A percentile compares a stretch with the other conserved stretches of the same genome.
These are phyloP conservation scores for Halyomorpha halys DNA, from an alignment of 1,140 invertebrate species.

Conservation along the genomic window DNA sequence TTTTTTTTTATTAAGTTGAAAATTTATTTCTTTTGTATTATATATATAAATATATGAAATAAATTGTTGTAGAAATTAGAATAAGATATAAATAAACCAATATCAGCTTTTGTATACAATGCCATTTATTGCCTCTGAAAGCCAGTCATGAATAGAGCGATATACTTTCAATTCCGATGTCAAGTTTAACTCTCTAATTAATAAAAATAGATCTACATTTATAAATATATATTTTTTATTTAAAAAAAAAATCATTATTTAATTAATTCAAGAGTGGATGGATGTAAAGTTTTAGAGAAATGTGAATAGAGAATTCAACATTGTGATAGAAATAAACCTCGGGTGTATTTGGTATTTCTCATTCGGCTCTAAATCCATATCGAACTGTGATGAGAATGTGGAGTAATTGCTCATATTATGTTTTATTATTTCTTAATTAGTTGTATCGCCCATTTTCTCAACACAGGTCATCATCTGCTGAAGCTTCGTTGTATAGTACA, in stretches of 20 bases:
- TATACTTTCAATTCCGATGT: neutral
- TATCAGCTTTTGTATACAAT: slow-evolving; percentile 4
- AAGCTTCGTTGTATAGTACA: neutral
- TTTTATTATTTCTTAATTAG: neutral
- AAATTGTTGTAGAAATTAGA: slow-evolving; percentile 7
- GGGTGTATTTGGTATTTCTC: neutral
- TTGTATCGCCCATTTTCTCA: slow-evolving; percentile 7
- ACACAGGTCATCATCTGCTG: slow-evolving; percentile 1
- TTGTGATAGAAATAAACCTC: neutral
- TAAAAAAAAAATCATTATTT: neutral
- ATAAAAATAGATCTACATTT: neutral
- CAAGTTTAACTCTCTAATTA: neutral
- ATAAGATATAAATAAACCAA: neutral
- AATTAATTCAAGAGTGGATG: neutral
- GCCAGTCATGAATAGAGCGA: neutral
- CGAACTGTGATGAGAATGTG: slow-evolving; percentile 8
- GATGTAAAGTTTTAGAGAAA: neutral
- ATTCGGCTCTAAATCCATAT: neutral
- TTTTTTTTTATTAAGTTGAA: neutral
- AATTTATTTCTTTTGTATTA: neutral
- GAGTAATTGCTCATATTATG: slow-evolving; percentile 17
- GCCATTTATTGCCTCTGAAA: slow-evolving; percentile 8
- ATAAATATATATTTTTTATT: neutral
- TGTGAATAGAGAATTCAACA: neutral
- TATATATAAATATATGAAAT: neutral